Evolutionary conservation across 2,797 vertebrate species (phyloP), one percentile per base, ranked within the genome.

Genomic region (Liparis tanakae): DNA sequence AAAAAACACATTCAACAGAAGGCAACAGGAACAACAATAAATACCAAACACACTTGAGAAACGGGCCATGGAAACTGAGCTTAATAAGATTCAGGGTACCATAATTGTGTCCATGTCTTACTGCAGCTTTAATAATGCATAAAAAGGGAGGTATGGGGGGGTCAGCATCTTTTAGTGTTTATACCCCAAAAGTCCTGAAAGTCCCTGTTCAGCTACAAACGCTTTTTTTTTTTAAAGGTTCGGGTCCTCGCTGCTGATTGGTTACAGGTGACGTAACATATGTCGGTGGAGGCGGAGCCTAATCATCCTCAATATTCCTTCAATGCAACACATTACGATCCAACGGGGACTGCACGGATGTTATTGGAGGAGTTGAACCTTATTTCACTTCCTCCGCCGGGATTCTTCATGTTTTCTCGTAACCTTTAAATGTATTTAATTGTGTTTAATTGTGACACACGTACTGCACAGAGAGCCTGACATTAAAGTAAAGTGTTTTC

Each of bases 1-100:
- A 59, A 65, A 78, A 86, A 60, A 87, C 81, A 87, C 58, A 73
- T 82, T 81, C 74, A 70, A 80, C 53, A 63, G 30, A 50, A 53
- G 44, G 62, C 54, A 78, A 10, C 10, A 75, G 7, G 48, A 68
- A 34, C 13, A 41, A 34, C 62, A 86, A 81, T 81, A 86, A 90
- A 91, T 81, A 88, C 2, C 14, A 80, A 10, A 59, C 25, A 30
- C 9, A 74, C 58, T 10, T 74, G 10, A 80, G 10, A 69, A 66
- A 77, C 36, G 50, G 20, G 37, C 25, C 25, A 30, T 46, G 56
- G 58, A 57, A 71, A 81, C 39, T 68, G 37, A 74, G 63, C 65
- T 85, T 57, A 74, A 79, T 44, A 36, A 84, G 56, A 67, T 79
- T 58, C 14, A 8, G 55, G 70, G 80, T 78, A 84, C 77, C 78